phyloP scores from a whole-genome alignment of 1,140 invertebrate species.

The Aporrectodea caliginosa region DNA sequence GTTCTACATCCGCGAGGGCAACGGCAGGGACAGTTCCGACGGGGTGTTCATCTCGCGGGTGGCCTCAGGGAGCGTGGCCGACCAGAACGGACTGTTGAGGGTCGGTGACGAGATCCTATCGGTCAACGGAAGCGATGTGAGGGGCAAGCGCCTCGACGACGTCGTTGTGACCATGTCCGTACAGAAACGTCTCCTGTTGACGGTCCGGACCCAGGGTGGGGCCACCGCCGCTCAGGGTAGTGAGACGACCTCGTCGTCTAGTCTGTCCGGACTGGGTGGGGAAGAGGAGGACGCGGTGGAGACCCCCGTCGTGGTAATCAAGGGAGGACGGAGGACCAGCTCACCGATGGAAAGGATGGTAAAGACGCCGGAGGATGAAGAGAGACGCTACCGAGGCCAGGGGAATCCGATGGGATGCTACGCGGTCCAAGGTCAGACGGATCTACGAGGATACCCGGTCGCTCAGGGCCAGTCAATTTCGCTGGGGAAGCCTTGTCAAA shows the following conservation, averaged over 20 bases:
- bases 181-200: constrained; percentile 7
- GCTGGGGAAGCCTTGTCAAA: background rate
- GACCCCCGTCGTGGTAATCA: constrained; percentile 87
- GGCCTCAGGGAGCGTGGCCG: constrained; percentile 69
- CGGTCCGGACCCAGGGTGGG: background rate
- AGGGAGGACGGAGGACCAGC: constrained; percentile 46
- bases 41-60: constrained; percentile 98
- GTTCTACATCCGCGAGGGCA: constrained; percentile 93
- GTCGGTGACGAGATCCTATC: constrained; percentile 98
- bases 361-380: background rate
- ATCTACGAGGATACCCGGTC: background rate
- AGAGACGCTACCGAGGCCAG: background rate
- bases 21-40: constrained; percentile 84
- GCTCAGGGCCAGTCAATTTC: background rate
- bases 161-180: constrained; percentile 63
- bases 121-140: constrained; percentile 95
- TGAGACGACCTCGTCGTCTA: too few species aligned
- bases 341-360: too few species aligned
- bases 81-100: constrained; percentile 90
- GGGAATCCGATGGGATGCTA: background rate
- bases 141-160: constrained; percentile 93
- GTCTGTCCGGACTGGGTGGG: constrained; percentile 58
- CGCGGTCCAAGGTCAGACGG: background rate
- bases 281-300: background rate
- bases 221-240: too few species aligned